These are phyloP conservation scores for Anthopleura sola DNA, from an alignment of 64 coral and sea anemone species.

Conservation along the genomic window DNA sequence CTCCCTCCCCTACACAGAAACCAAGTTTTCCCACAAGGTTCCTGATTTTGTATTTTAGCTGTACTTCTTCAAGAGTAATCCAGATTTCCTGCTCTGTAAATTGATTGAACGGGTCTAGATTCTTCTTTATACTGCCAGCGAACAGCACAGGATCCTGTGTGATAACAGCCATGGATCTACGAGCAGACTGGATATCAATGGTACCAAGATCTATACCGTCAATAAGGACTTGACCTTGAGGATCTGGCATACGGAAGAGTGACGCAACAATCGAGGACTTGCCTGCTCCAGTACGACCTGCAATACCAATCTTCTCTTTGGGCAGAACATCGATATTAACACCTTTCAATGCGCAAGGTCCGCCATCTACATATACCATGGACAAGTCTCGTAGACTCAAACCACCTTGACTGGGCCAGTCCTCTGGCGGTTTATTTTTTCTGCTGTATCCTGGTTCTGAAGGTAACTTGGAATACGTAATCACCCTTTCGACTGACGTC, in stretches of 20 bases:
- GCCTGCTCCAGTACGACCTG: conserved; percentile 37
- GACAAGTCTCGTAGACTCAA: neutral
- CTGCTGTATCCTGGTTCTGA: conserved; percentile 18
- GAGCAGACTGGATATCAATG: conserved; percentile 35
- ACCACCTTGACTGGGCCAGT: conserved; percentile 14
- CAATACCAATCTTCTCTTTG: conserved; percentile 20
- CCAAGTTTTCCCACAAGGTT: neutral
- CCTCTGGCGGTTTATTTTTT: neutral
- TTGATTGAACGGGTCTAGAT: neutral
- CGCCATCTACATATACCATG: neutral
- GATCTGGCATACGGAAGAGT: conserved; percentile 35
- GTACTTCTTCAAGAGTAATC: neutral
- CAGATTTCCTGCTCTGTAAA: conserved; percentile 16
- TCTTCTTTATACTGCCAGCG: neutral
- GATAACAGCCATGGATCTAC: conserved; percentile 24
- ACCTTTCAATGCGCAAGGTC: neutral
- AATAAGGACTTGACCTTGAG: conserved; percentile 36
- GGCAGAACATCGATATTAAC: neutral
- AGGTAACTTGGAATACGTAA: conserved; percentile 7
- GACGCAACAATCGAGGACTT: conserved; percentile 30
- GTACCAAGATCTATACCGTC: conserved; percentile 17
- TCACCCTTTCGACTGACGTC: conserved; percentile 33
- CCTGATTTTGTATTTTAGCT: neutral
- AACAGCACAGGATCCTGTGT: conserved; percentile 35
- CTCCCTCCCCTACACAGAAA: neutral